A percentile compares a stretch with the other conserved stretches of the same genome.
These are phyloP conservation scores for pig (Sus scrofa) DNA, from an alignment of 2,113 vertebrate genomes.

Conservation along the genomic window DNA sequence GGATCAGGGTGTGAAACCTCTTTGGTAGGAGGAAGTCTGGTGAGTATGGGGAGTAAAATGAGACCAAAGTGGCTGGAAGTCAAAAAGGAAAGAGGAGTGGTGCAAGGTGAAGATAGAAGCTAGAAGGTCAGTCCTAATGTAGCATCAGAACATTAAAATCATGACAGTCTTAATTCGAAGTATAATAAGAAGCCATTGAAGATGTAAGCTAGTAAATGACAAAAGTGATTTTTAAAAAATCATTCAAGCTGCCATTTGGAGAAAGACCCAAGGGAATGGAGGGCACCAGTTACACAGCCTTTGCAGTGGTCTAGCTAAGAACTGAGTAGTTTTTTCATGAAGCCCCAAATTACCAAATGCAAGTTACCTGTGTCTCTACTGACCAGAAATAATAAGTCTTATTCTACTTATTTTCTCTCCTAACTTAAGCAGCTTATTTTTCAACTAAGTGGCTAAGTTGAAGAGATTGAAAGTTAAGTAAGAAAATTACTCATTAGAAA, in stretches of 20 bases:
- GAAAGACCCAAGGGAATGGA: not conserved
- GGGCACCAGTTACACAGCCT: not conserved
- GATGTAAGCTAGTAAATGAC: not conserved
- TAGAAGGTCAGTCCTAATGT: not conserved
- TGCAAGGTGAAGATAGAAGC: not conserved
- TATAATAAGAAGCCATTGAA: not conserved
- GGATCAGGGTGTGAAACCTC: not conserved
- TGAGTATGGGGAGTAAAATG: not conserved
- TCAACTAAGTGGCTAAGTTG: not conserved
- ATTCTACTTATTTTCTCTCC: not conserved
- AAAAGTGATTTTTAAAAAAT: not conserved
- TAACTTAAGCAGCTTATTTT: not conserved
- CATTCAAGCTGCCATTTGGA: not conserved
- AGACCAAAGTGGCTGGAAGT: not conserved
- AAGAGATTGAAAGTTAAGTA: not conserved
- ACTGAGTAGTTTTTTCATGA: not conserved
- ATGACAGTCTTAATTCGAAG: not conserved
- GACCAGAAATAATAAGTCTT: not conserved
- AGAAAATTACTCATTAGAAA: not conserved
- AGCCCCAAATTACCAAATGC: not conserved
- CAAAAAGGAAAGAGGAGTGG: not conserved
- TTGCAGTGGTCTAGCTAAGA: not conserved
- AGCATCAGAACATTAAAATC: not conserved
- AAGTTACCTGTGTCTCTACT: not conserved
- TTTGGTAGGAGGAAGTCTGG: not conserved